Conservation (phyloP, 1,140 invertebrate species). For the Drosophila erecta region DNA sequence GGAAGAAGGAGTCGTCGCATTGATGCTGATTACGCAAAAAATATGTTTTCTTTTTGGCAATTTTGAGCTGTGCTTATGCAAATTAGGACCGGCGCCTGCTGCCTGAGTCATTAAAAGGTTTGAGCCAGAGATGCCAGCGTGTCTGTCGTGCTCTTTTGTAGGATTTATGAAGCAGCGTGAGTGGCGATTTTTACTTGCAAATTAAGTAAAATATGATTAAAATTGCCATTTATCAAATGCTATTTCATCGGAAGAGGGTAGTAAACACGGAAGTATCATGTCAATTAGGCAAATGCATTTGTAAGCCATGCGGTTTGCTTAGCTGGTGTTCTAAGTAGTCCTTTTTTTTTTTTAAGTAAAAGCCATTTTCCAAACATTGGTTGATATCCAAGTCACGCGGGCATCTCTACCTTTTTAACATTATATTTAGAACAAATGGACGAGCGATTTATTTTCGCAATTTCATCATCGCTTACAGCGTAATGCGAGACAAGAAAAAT, state of each 20-base stretch:
- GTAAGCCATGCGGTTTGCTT: too few species aligned
- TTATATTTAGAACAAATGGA: constrained; percentile 45
- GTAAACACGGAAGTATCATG: too few species aligned
- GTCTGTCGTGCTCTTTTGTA: background rate
- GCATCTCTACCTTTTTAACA: background rate
- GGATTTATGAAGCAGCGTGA: too few species aligned
- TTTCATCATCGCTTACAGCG: constrained; percentile 11
- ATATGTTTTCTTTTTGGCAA: constrained; percentile 36
- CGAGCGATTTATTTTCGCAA: constrained; percentile 31
- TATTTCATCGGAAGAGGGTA: too few species aligned
- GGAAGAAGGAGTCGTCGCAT: constrained; percentile 68
- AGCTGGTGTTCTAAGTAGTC: too few species aligned
- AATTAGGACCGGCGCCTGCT: constrained; percentile 55
- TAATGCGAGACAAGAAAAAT: constrained; percentile 34
- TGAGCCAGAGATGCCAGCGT: constrained; percentile 8
- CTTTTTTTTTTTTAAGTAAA: too few species aligned
- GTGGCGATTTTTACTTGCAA: too few species aligned
- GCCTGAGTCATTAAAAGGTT: constrained; percentile 26
- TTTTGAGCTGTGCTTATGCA: constrained; percentile 65
- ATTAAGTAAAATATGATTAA: too few species aligned
- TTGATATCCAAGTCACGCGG: background rate
- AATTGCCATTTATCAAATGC: too few species aligned
- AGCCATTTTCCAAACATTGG: too few species aligned
- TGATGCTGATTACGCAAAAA: constrained; percentile 65
- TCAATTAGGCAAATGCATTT: too few species aligned